Base-by-base conservation (phyloP, 2,113 vertebrate genomes). In the Neodontobutis hainanensis region DNA sequence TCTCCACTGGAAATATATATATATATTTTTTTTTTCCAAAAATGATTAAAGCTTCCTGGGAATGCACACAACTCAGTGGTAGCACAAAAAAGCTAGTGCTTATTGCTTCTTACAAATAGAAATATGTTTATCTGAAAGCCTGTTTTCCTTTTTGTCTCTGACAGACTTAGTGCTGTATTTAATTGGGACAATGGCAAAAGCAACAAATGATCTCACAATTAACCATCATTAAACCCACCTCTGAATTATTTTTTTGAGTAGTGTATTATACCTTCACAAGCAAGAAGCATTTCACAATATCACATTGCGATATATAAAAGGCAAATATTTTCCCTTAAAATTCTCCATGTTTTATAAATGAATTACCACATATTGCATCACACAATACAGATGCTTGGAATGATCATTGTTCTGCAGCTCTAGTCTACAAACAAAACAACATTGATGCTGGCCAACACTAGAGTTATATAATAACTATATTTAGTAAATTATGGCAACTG, bases 341-440 rank as follows among this genome's bases (percentile, higher is more conserved):
- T 46, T 3, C 11, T 5, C 44, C 44, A 46, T 46, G 10, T 74
- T 5, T 52, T 43, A 32, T 63, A 35, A 59, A 47, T 58, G 46
- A 65, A 66, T 80, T 48, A 48, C 57, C 59, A 16, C 51, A 44
- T 4, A 68, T 15, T 68, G 14, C 36, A 52, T 70, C 34, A 19
- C 45, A 55, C 40, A 46, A 50, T 38, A 46, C 5, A 64, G 12
- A 42, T 38, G 35, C 38, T 66, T 8, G 35, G 48, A 49, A 75
- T 65, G 15, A 68, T 69, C 15, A 40, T 73, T 6, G 40, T 63
- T 42, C 14, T 68, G 27, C 40, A 65, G 19, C 52, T 72, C 7
- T 43, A 49, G 9, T 40, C 32, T 44, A 50, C 48, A 65, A 50
- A 50, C 32, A 49, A 46, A 32, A 50, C 12, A 32, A 50, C 12